Evolutionary conservation across 2,797 vertebrate genomes (phyloP).

Genomic region (Gallinago nigripennis): DNA sequence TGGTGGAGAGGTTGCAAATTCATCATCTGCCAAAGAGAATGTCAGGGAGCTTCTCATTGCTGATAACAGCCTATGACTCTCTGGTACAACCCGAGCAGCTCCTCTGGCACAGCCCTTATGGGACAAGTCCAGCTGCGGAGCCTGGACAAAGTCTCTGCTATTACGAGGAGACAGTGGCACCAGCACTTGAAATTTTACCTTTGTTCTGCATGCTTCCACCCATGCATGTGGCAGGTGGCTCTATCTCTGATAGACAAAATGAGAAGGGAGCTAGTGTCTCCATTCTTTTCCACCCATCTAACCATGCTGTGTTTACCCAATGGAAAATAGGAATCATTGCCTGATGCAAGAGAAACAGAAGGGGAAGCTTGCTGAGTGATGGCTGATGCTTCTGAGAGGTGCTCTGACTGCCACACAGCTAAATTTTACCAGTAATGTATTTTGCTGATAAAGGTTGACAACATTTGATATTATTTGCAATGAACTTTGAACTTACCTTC

Average conservation of each 20-base stretch:
- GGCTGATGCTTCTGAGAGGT: neutral
- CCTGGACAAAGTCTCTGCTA: neutral
- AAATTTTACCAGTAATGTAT: neutral
- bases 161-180: neutral
- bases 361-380: neutral
- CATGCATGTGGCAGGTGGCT: neutral
- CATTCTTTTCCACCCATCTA: neutral
- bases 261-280: neutral
- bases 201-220: neutral
- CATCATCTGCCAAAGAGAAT: neutral
- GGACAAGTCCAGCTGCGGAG: neutral
- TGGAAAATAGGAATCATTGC: neutral
- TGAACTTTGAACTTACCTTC: neutral
- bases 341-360: neutral
- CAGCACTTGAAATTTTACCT: neutral
- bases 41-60: neutral
- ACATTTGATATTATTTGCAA: neutral
- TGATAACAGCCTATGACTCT: neutral
- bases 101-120: neutral
- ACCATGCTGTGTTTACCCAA: rapidly evolving
- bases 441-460: neutral
- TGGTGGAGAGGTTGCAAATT: neutral
- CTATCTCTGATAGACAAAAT: neutral
- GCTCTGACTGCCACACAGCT: neutral
- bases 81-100: neutral